Evolutionary conservation across 2,113 vertebrate species (phyloP).

Genomic region (Promerops cafer): DNA sequence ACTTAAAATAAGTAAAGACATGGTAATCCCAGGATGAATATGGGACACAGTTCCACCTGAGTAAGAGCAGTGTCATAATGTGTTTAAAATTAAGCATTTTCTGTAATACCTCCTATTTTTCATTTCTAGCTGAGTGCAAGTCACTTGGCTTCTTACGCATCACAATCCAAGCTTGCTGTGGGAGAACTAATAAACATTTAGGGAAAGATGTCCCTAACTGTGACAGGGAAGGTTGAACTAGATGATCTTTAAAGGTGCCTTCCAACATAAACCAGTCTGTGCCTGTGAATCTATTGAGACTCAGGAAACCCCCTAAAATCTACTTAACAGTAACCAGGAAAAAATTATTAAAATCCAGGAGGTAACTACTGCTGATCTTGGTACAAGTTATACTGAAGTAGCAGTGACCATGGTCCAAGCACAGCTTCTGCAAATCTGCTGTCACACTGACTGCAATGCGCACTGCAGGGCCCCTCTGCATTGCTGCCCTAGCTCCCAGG

Average conservation of each 20-base stretch:
- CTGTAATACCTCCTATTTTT: background rate
- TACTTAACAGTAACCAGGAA: background rate
- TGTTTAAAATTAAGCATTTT: background rate
- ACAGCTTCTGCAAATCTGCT: background rate
- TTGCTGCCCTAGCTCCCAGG: background rate
- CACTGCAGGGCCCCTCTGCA: background rate
- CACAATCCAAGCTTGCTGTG: background rate
- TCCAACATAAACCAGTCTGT: background rate
- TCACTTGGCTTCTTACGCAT: background rate
- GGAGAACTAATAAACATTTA: background rate
- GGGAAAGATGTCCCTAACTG: background rate
- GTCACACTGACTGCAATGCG: accelerated
- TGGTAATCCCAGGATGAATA: background rate
- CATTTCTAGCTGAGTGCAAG: background rate
- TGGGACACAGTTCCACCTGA: background rate
- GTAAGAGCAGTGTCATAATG: background rate
- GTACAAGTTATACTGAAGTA: background rate
- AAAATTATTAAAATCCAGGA: background rate
- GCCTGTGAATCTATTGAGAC: background rate
- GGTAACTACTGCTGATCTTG: background rate
- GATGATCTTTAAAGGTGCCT: background rate
- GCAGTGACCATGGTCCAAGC: background rate
- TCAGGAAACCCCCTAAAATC: background rate
- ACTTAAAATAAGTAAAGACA: background rate
- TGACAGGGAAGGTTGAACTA: background rate